Percentiles rank a stretch among this genome's conserved stretches.
Conservation (phyloP, 2,797 vertebrate species). For the Eulemur mongoz region DNA sequence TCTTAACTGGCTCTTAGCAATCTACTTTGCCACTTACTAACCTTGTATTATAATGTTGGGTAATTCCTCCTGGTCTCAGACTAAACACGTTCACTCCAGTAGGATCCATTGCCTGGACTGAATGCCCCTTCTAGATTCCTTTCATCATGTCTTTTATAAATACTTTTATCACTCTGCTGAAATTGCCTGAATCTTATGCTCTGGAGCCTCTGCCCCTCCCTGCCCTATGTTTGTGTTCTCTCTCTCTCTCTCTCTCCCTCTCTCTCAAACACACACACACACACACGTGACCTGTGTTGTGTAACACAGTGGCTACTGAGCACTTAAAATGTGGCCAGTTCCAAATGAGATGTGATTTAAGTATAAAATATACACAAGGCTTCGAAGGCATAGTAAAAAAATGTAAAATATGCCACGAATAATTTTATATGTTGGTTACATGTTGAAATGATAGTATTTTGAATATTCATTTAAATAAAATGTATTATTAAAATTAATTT, state of each 20-base stretch:
- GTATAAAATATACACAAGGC: not conserved
- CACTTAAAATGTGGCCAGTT: not conserved
- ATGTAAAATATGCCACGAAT: not conserved
- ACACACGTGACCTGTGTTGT: not conserved
- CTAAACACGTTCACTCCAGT: not conserved
- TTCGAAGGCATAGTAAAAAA: not conserved
- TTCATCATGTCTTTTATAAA: not conserved
- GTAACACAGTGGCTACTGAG: not conserved
- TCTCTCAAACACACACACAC: not conserved
- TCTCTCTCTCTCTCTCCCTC: not conserved
- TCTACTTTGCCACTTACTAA: not conserved
- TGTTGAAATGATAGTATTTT: conserved; percentile 4
- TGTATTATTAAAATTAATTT: conserved; percentile 20
- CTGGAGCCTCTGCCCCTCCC: not conserved
- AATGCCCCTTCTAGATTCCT: not conserved
- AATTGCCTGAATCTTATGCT: not conserved
- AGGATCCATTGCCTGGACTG: not conserved
- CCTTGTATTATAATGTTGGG: not conserved
- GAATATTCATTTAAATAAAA: conserved; percentile 23
- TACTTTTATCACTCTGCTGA: not conserved
- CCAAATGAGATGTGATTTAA: not conserved
- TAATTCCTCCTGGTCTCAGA: not conserved
- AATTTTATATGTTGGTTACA: not conserved
- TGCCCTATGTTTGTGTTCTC: not conserved
- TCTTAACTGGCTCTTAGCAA: not conserved